Evolutionary conservation across 2,888 invertebrate species (phyloP).

Genomic region (Salpingus planirostris): DNA sequence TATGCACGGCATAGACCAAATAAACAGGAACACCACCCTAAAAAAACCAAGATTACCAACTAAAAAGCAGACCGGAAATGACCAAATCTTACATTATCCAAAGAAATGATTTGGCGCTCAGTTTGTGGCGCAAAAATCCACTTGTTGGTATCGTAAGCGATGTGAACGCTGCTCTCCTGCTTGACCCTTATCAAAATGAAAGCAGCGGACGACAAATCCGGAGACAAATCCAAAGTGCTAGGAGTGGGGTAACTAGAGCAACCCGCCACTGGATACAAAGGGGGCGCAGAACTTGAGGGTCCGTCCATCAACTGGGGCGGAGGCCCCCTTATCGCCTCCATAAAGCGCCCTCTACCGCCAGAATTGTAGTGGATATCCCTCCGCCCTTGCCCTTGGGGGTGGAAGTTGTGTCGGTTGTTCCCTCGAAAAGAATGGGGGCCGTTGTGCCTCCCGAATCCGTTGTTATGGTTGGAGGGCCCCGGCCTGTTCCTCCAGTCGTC

Average conservation of each 20-base stretch:
- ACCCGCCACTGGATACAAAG: not conserved
- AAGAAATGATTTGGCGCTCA: constrained; percentile 51
- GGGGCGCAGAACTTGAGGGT: constrained; percentile 2
- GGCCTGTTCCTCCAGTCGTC: constrained; percentile 1
- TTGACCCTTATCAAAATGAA: constrained; percentile 57
- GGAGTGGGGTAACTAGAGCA: not conserved
- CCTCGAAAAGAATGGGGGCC: not conserved
- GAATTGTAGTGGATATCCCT: not conserved
- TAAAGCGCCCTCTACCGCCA: not conserved
- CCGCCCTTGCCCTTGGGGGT: not conserved
- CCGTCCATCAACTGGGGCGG: not conserved
- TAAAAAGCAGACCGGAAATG: not conserved
- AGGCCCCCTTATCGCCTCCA: not conserved
- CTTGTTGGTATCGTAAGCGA: constrained; percentile 46
- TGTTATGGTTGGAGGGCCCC: not conserved
- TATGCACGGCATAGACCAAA: constrained; percentile 48
- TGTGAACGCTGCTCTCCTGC: constrained; percentile 48
- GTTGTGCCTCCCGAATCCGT: not conserved
- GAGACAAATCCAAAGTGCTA: not conserved
- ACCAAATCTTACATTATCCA: constrained; percentile 47
- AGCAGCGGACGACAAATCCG: constrained; percentile 26
- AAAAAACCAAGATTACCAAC: constrained; percentile 19
- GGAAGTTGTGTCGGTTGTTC: not conserved
- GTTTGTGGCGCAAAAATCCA: constrained; percentile 55
- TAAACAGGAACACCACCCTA: constrained; percentile 38